Evolutionary conservation across 1,140 invertebrate genomes (phyloP), one percentile per base, ranked within the genome.

Genomic region (Drusus annulatus): DNA sequence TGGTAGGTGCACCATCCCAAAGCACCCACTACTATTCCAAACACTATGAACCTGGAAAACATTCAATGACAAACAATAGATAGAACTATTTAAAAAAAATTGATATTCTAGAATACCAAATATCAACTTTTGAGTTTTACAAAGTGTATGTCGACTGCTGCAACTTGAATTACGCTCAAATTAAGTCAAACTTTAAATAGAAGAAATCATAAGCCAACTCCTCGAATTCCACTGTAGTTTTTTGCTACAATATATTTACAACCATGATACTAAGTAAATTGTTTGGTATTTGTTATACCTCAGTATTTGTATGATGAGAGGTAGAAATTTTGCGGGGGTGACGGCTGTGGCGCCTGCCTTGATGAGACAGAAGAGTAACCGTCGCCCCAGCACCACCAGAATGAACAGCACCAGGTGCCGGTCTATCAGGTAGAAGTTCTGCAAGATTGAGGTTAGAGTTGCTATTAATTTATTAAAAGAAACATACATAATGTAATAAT

Each of bases 361-460:
- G 50, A 81, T 84, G 25, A 90, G 36, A 76, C 88, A 88, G 86
- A 95, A 95, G 25, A 97, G 86, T 63, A 98, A 91, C 86, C 97
- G 91, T 80, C 96, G 90, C 25, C 93, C 92, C 83, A 98, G 90
- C 80, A 98, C 90, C 16, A 96, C 92, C 77, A 94, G 87, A 82
- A 98, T 95, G 85, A 98, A 96, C 81, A 93, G 89, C 28, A 97
- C 91, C 25, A 98, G 87, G 87, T 98, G 94, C 13, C 93, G 93
- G 87, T 99, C 97, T 85, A 99, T 98, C 62, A 98, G 89, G 87
- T 99, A 96, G 87, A 98, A 97, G 90, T 98, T 98, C 97, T 98
- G 91, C 54, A 94, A 95, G 1, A 45, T 45, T 13, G 31, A 45
- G 8, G 36, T 45, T 10, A 0, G 36, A 7, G 13, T 45, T 45